Evolutionary conservation across 1,140 invertebrate genomes (phyloP), one percentile per base, ranked within the genome.

Genomic region (Lordiphosa stackelbergi): DNA sequence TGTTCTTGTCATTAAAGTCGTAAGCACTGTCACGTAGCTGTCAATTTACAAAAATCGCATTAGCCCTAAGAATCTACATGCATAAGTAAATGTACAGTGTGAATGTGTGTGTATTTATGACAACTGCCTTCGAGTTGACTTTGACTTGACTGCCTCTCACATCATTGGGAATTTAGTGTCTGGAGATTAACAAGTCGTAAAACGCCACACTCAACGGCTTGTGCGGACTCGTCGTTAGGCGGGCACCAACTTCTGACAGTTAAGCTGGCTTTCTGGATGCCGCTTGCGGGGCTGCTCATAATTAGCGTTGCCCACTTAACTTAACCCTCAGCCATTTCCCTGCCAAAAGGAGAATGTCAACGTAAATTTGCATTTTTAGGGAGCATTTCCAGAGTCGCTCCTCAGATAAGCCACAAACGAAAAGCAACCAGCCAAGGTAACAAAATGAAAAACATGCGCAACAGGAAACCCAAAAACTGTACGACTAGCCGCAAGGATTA

Each of bases 291-390:
- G 71, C 71, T 81, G 75, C 75, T 75, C 59, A 71, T 79, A 79
- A 79, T 79, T 79, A 79, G 77, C 71, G 62, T 43, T 59, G 57
- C 49, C 47, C 70, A 58, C 74, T 77, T 71, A 68, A 81, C 65
- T 73, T 62, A 61, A 57, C 43, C 45, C 24, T 24, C 31, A 10
- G 11, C 13, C 10, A 11, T 2, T 22, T 3, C 16, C 6, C 1
- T 11, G 8, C 19, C 45, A 31, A 41, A 37, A 28, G 41, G 43
- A 56, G 49, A 52, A 62, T 71, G 75, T 71, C 66, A 68, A 49
- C 71, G 77, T 79, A 79, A 81, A 79, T 79, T 79, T 79, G 59
- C 77, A 83, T 83, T 81, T 79, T 81, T 61, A 79, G 73, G 59
- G 40, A 58, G 58, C 70, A 71, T 71, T 66, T 73, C 78, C 63